Base-by-base conservation (phyloP, 2,113 vertebrate genomes). In the Hypomesus transpacificus region DNA sequence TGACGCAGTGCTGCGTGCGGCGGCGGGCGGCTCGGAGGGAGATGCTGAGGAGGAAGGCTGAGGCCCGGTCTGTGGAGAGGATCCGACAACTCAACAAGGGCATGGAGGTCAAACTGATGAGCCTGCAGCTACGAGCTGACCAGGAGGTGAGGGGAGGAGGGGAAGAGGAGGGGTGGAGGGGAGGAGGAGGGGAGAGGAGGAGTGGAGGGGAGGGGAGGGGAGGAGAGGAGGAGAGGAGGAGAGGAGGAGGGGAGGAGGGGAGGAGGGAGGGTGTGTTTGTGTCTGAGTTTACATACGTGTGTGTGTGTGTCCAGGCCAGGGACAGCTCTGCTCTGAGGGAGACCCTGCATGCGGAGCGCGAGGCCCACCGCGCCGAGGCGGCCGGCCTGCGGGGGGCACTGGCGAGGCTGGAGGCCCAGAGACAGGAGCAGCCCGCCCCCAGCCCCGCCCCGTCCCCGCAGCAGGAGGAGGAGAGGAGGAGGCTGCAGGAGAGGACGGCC, bases 71-170 rank as follows among this genome's bases (percentile, higher is more conserved):
- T 0, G 78, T 90, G 1, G 87, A 92, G 88, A 88, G 34, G 59
- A 92, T 82, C 88, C 76, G 83, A 16, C 83, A 92, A 81, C 92
- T 94, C 80, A 92, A 92, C 87, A 90, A 84, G 73, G 92, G 90
- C 75, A 89, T 90, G 92, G 93, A 94, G 77, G 88, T 92, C 67
- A 92, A 93, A 82, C 87, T 92, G 85, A 90, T 92, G 17, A 91
- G 92, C 85, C 85, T 94, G 71, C 93, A 92, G 87, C 46, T 90
- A 31, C 79, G 80, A 69, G 89, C 90, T 3, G 92, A 92, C 5
- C 87, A 92, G 75, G 84, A 90, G 86, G 90, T 91, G 69, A 66
- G 68, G 20, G 8, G 17, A 9, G 51, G 4, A 6, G 60, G 21
- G 8, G 20, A 14, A 22, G 58, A 46, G 13, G 14, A 20, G 31